These are phyloP conservation scores for Nothura maculosa DNA, from an alignment of 2,797 vertebrate species.

Conservation along the genomic window DNA sequence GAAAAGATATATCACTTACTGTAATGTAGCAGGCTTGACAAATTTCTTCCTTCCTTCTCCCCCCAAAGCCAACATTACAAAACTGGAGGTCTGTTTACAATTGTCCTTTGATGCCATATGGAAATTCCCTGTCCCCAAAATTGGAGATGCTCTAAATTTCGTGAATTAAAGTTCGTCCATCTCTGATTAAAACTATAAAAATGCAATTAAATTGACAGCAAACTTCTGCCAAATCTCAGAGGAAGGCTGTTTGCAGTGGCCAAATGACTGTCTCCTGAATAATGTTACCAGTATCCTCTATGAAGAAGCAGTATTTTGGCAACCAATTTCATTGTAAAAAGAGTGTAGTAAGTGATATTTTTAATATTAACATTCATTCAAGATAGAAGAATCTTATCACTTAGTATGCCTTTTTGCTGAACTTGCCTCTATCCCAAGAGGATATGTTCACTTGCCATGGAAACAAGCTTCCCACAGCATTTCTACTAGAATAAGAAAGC, in stretches of 20 bases:
- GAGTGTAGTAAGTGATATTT: neutral
- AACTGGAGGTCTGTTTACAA: rapidly evolving
- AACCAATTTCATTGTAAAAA: neutral
- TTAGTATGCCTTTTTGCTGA: neutral
- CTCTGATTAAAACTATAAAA: neutral
- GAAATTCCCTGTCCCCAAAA: neutral
- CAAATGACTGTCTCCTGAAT: neutral
- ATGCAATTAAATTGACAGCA: neutral
- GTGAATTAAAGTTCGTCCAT: neutral
- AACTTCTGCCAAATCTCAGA: neutral
- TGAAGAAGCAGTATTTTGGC: neutral
- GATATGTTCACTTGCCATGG: rapidly evolving
- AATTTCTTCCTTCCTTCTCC: neutral
- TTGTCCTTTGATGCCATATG: neutral
- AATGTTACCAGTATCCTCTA: neutral
- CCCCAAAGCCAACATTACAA: neutral
- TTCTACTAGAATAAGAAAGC: neutral
- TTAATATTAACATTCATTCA: neutral
- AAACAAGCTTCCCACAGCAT: rapidly evolving
- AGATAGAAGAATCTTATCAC: neutral
- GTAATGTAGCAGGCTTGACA: neutral
- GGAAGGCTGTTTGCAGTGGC: neutral
- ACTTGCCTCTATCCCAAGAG: neutral
- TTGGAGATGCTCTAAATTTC: neutral
- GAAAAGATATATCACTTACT: neutral